Percentiles rank a stretch among this genome's conserved stretches.
Conservation (phyloP, 2,888 invertebrate species). For the Ophion ventricosus region DNA sequence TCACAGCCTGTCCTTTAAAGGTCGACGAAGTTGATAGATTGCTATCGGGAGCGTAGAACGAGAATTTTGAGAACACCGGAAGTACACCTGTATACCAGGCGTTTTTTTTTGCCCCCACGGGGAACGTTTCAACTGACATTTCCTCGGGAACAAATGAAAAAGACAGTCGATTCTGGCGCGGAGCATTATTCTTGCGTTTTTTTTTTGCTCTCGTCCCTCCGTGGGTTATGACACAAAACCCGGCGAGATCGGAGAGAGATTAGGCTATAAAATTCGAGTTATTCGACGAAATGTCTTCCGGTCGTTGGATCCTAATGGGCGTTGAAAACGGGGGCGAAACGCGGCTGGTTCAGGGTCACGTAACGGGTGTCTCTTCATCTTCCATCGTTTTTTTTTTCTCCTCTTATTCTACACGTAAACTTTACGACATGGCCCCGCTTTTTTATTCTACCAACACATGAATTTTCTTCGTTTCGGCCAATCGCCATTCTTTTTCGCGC, state of each 20-base stretch:
- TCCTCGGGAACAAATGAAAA: conserved; percentile 13
- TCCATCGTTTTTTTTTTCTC: conserved; percentile 23
- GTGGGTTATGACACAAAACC: conserved; percentile 58
- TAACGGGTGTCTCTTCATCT: conserved; percentile 70
- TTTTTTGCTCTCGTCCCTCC: conserved; percentile 13
- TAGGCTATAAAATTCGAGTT: conserved; percentile 67
- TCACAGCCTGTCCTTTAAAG: conserved; percentile 68
- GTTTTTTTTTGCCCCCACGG: conserved; percentile 23
- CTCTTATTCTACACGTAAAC: conserved; percentile 25
- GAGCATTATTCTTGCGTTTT: conserved; percentile 20
- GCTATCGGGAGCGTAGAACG: conserved; percentile 47
- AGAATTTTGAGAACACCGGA: conserved; percentile 52
- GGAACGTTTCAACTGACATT: conserved; percentile 48
- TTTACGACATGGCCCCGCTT: conserved; percentile 40
- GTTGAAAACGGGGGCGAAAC: conserved; percentile 63
- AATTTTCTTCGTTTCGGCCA: conserved; percentile 6
- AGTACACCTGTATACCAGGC: conserved; percentile 27
- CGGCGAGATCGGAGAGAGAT: conserved; percentile 69
- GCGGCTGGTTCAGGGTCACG: conserved; percentile 69
- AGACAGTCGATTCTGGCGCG: background rate
- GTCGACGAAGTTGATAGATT: conserved; percentile 54
- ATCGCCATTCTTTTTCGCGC: conserved; percentile 18
- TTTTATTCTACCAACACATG: conserved; percentile 31
- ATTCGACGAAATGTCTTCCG: conserved; percentile 78
- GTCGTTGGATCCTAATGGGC: conserved; percentile 74